A percentile compares a stretch with the other conserved stretches of the same genome.
phyloP scores from a whole-genome alignment of 2,113 vertebrate species.

The Saguinus imperator region DNA sequence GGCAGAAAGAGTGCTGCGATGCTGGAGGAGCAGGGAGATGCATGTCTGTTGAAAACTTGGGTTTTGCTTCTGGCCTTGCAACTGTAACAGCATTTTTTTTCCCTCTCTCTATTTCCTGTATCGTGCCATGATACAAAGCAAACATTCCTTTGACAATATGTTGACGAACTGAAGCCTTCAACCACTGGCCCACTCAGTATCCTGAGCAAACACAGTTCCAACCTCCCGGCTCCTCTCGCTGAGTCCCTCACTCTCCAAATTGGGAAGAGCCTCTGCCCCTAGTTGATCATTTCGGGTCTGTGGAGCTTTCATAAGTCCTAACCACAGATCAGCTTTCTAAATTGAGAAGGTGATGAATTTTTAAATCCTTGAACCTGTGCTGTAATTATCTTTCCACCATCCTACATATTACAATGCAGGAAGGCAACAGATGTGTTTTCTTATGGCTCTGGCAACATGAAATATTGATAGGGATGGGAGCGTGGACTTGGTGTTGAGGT shows the following conservation, averaged over 20 bases:
- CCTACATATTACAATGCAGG: conserved; percentile 52
- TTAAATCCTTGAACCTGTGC: conserved; percentile 67
- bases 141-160: not conserved
- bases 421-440: conserved; percentile 73
- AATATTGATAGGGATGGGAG: conserved; percentile 59
- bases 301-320: not conserved
- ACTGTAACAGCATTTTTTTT: rapidly evolving
- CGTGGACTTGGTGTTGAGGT: not conserved
- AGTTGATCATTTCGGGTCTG: not conserved
- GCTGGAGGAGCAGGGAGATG: not conserved
- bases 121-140: not conserved
- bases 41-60: not conserved
- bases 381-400: conserved; percentile 59
- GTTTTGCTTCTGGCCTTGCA: not conserved
- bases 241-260: not conserved
- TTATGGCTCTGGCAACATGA: conserved; percentile 52
- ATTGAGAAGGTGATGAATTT: conserved; percentile 71
- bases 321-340: conserved; percentile 55
- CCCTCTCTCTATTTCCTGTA: not conserved
- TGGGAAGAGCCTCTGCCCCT: not conserved
- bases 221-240: rapidly evolving
- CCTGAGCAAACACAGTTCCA: rapidly evolving
- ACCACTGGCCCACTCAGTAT: not conserved
- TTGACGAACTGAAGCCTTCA: not conserved
- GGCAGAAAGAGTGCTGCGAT: not conserved